Base-by-base conservation (phyloP, 2,888 invertebrate species). In the Marasmarcha lunaedactyla region DNA sequence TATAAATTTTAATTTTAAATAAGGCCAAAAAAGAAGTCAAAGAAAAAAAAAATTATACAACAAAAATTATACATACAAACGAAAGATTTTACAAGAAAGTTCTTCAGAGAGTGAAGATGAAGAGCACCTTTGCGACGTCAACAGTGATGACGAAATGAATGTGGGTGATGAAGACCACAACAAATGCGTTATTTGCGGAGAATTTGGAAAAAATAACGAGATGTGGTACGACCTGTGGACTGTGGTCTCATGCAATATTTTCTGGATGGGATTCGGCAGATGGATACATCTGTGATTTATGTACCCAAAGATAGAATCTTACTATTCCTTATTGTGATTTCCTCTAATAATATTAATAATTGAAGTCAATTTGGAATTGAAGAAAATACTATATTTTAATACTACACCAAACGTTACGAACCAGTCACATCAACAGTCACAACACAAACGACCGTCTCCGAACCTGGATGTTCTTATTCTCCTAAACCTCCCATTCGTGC, bases 191-290 rank as follows among this genome's bases (percentile, higher is more conserved):
- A 45, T 51, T 37, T 53, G 50, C 38, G 46, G 46, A 43, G 50
- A 54, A 46, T 49, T 52, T 42, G 54, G 52, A 40, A 50, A 50
- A 51, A 44, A 47, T 42, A 44, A 47, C 39, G 50, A 55, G 48
- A 14, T 55, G 42, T 54, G 51, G 54, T 55, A 50, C 49, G 44
- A 52, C 39, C 37, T 54, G 52, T 40, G 55, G 50, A 47, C 42
- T 51, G 46, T 57, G 54, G 55, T 44, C 50, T 48, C 54, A 57
- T 45, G 50, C 49, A 43, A 44, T 46, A 44, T 55, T 54, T 44
- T 47, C 51, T 38, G 54, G 50, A 37, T 50, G 51, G 46, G 49
- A 55, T 50, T 53, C 49, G 39, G 46, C 55, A 42, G 45, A 49
- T 43, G 46, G 42, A 44, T 55, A 49, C 34, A 47, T 52, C 37